Evolutionary conservation across 2,797 vertebrate species (phyloP).

Genomic region (Rhinichthys osculus): DNA sequence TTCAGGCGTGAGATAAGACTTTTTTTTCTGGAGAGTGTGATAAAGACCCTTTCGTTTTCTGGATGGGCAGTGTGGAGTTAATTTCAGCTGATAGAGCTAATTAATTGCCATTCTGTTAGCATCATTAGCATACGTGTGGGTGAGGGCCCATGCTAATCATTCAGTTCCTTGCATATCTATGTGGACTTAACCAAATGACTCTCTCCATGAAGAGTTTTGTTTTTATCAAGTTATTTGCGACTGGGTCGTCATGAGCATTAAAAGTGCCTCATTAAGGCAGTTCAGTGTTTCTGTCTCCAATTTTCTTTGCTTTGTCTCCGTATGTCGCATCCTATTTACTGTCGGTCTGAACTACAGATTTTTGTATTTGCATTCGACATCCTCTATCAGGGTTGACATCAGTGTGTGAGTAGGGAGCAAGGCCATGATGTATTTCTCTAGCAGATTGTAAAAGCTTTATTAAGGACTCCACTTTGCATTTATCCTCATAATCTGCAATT

Average conservation of each 20-base stretch:
- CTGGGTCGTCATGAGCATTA: conserved; percentile 52
- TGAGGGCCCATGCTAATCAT: conserved; percentile 59
- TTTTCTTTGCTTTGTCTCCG: conserved; percentile 55
- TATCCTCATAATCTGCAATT: conserved; percentile 37
- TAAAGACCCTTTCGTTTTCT: conserved; percentile 40
- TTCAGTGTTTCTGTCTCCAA: conserved; percentile 51
- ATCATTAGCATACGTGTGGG: conserved; percentile 57
- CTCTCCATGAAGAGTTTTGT: conserved; percentile 53
- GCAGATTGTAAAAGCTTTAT: conserved; percentile 40
- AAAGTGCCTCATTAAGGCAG: conserved; percentile 56
- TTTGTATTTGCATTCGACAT: conserved; percentile 30
- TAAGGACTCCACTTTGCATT: conserved; percentile 51
- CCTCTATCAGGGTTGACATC: conserved; percentile 45
- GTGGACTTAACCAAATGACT: conserved; percentile 58
- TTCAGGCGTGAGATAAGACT: conserved; percentile 31
- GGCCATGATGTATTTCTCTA: conserved; percentile 41
- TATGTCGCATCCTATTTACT: conserved; percentile 47
- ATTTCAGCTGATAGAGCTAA: conserved; percentile 55
- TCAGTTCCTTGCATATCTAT: conserved; percentile 55
- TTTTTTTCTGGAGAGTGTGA: conserved; percentile 36
- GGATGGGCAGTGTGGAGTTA: conserved; percentile 31
- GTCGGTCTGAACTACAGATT: conserved; percentile 26
- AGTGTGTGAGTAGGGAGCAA: conserved; percentile 32
- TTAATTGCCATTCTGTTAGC: conserved; percentile 59
- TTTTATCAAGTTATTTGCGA: conserved; percentile 49